Evolutionary conservation across 1,140 invertebrate genomes (phyloP), one percentile per base, ranked within the genome.

Genomic region (Teleogryllus occipitalis): DNA sequence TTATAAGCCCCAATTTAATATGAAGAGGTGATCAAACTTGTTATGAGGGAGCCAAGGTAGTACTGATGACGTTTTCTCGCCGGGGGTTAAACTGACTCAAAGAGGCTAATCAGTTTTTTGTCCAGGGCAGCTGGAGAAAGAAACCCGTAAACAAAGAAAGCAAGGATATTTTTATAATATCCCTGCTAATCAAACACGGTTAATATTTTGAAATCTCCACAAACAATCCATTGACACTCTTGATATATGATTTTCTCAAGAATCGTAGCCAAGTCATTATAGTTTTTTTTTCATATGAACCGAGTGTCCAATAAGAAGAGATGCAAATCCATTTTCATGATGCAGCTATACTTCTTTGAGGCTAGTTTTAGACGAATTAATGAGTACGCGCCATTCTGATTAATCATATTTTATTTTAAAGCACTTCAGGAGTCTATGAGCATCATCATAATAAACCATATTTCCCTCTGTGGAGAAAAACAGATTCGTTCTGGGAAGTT

Each of bases 81-180:
- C 83, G 8, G 81, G 46, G 78, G 47, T 49, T 77, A 86, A 82
- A 75, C 83, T 79, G 73, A 48, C 81, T 82, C 84, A 78, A 39
- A 75, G 5, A 74, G 83, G 81, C 85, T 84, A 87, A 75, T 81
- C 77, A 75, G 82, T n/a, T 80, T 77, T 84, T 82, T 22, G 77
- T 81, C 81, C 84, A 87, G 81, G 87, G 86, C 39, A 81, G 47
- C 22, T 79, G 14, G 78, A 81, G 81, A 47, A 83, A 78, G 85
- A 88, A 80, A 87, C 83, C 85, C 87, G 88, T 75, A 85, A 81
- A 80, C 86, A 88, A 21, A 88, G 79, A 80, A 83, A 54, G 49
- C 49, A 85, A 81, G 54, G 54, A 77, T 77, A 8, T 72, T 80
- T 47, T 47, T 80, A 74, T 78, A 74, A 14, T 15, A 8, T 54